Conservation (phyloP, 2,113 vertebrate genomes). For the Aleadryas rufinucha region DNA sequence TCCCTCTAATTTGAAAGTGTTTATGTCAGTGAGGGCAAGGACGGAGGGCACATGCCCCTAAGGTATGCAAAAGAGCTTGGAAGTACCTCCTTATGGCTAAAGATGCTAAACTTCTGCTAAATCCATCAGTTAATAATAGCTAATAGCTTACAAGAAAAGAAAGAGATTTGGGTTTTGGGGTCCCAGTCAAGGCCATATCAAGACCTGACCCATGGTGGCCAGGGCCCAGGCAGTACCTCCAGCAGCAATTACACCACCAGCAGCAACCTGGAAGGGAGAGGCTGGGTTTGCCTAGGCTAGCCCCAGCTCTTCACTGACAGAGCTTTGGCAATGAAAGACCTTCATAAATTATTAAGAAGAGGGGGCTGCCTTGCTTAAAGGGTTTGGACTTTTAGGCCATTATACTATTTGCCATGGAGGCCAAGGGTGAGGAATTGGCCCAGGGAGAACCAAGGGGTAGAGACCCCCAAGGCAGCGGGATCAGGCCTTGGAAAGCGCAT, state of each 20-base stretch:
- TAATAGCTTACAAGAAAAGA: not conserved
- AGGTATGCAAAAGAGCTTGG: not conserved
- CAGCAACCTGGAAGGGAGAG: not conserved
- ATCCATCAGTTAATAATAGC: not conserved
- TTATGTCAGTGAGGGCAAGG: not conserved
- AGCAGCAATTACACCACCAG: not conserved
- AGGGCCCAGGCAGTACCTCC: not conserved
- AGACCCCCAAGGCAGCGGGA: fast-evolving
- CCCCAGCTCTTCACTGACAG: not conserved
- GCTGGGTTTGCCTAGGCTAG: not conserved
- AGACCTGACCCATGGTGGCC: not conserved
- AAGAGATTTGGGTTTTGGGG: not conserved
- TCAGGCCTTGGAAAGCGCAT: not conserved
- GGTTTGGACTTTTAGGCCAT: not conserved
- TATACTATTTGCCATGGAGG: not conserved
- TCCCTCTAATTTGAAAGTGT: not conserved
- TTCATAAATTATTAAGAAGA: not conserved
- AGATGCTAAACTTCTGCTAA: not conserved
- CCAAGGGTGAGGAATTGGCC: not conserved
- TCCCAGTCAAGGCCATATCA: not conserved
- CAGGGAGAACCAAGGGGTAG: not conserved
- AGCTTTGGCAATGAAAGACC: not conserved
- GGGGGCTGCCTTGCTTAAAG: not conserved
- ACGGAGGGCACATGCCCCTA: not conserved
- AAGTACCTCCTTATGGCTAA: not conserved